Conservation (phyloP, 2,888 invertebrate genomes). For the Laothoe populi region DNA sequence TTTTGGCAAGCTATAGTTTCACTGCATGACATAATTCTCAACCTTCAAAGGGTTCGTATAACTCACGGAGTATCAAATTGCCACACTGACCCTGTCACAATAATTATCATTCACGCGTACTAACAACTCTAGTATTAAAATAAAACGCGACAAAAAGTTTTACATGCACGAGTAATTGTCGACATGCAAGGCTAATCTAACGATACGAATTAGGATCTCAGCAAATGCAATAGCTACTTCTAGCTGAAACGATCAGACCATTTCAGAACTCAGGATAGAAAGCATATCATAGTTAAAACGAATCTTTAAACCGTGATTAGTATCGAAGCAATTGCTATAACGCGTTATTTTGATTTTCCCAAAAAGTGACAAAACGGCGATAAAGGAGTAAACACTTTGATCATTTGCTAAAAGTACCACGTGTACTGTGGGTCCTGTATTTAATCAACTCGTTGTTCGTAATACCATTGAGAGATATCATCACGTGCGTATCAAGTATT, state of each 20-base stretch:
- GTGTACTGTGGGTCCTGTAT: too few relatives aligned
- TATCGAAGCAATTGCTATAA: too few relatives aligned
- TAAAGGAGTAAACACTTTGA: too few relatives aligned
- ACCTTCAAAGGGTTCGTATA: conserved; percentile 8
- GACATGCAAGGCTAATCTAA: not conserved
- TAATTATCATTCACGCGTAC: not conserved
- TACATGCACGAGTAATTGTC: not conserved
- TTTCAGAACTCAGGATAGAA: too few relatives aligned
- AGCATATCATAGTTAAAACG: too few relatives aligned
- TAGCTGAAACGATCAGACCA: too few relatives aligned
- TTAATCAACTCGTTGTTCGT: conserved; percentile 6
- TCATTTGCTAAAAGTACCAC: too few relatives aligned
- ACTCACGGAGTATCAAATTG: conserved; percentile 3
- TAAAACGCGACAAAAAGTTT: not conserved
- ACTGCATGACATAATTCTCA: not conserved
- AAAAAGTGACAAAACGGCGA: too few relatives aligned
- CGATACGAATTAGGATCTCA: not conserved
- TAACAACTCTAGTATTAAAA: not conserved
- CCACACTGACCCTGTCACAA: conserved; percentile 17
- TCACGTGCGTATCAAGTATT: not conserved
- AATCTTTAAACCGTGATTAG: too few relatives aligned
- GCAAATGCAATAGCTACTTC: too few relatives aligned
- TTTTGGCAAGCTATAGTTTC: too few relatives aligned
- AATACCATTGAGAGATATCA: not conserved
- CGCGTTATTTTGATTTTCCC: too few relatives aligned